Base-by-base conservation (phyloP, 2,797 vertebrate genomes). In the Scyliorhinus canicula region DNA sequence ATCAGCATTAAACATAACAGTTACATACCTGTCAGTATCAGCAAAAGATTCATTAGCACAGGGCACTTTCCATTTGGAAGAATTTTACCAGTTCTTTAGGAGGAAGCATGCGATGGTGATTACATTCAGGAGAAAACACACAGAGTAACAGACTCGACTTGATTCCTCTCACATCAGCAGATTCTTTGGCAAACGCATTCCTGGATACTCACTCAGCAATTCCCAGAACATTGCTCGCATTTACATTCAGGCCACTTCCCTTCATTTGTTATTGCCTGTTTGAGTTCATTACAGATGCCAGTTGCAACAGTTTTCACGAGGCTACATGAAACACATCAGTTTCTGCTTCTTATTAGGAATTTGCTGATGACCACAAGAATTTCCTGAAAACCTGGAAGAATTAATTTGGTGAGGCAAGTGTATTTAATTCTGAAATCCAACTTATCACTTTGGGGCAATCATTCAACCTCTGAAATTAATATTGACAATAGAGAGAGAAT, bases 221-320 rank as follows among this genome's bases (percentile, higher is more conserved):
- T 88, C 85, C 85, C 85, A 88, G 52, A 88, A 88, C 85, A 88
- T 88, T n/a, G 85, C 85, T 55, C 1, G 28, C 50, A 57, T 55
- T 88, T 57, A 88, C 8, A 88, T 88, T 57, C 85, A 88, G 85
- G 47, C 79, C 79, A 82, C 79, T 82, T 82, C 52, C 52, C 85
- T 88, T 88, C 50, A 88, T 82, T 82, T 82, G 44, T 47, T 82
- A 47, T 57, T 88, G 85, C 85, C 52, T 88, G 52, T 57, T 88
- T 88, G 52, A 88, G 52, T 50, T 88, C 85, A 88, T 52, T 52
- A 52, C 85, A 88, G 50, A 88, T 52, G 50, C 47, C 85, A 88
- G 85, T 21, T 88, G 52, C 85, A 88, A 57, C 84, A 35, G 31
- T 86, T 50, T 86, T 47, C 52, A 55, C 24, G 12, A 86, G 47